Conservation (phyloP, 1,140 invertebrate species). For the Stenopsyche tienmushanensis region DNA sequence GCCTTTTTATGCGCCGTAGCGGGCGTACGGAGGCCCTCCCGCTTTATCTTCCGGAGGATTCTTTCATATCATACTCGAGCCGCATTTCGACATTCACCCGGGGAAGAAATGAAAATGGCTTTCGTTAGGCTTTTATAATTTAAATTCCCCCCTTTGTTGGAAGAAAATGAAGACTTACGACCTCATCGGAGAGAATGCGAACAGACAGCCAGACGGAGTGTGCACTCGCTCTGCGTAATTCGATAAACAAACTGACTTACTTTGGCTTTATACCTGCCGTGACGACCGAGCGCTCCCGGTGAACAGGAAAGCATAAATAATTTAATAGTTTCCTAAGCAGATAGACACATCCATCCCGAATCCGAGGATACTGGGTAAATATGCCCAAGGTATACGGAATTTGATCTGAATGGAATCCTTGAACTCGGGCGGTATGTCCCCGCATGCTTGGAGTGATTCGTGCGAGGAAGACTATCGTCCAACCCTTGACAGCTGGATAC, state of each 20-base stretch:
- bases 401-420: too few species aligned
- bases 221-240: constrained; percentile 31
- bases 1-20: too few species aligned
- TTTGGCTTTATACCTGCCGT: background rate
- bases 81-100: background rate
- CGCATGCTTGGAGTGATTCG: background rate
- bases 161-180: constrained; percentile 14
- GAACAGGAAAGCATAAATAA: constrained; percentile 35
- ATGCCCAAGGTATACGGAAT: too few species aligned
- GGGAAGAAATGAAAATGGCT: background rate
- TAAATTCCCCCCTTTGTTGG: background rate
- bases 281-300: background rate
- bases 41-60: background rate
- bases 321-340: constrained; percentile 35
- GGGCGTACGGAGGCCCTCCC: background rate
- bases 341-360: constrained; percentile 6
- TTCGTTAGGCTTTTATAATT: constrained; percentile 4
- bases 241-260: constrained; percentile 35
- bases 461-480: too few species aligned
- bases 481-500: too few species aligned
- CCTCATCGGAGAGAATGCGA: constrained; percentile 11
- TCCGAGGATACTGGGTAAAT: too few species aligned
- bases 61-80: background rate
- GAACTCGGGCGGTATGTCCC: background rate
- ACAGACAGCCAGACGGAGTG: constrained; percentile 20